Conservation (phyloP, 2,113 vertebrate species). For the Ahaetulla prasina region DNA sequence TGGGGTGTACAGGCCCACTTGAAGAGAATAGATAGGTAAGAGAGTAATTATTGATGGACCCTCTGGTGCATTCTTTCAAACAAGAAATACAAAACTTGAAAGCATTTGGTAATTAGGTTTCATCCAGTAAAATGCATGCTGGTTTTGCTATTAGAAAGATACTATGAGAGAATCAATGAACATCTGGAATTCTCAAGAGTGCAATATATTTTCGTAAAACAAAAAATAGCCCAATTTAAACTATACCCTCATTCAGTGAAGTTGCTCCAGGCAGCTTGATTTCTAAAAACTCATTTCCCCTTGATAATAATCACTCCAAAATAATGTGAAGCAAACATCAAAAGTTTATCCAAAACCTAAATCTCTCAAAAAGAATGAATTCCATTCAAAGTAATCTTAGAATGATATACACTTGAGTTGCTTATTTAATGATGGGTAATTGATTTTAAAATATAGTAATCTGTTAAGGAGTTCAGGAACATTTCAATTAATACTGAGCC, state of each 20-base stretch:
- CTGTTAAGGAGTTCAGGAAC: neutral
- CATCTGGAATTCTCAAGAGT: neutral
- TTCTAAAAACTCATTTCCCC: neutral
- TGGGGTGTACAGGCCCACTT: neutral
- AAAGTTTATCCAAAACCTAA: neutral
- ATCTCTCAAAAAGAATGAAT: neutral
- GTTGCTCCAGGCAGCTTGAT: neutral
- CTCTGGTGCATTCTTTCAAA: neutral
- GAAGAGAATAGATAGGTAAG: neutral
- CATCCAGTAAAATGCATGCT: neutral
- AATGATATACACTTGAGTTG: neutral
- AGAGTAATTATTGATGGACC: neutral
- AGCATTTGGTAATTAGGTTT: neutral
- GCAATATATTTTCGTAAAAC: neutral
- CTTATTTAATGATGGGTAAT: neutral
- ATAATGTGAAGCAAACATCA: neutral
- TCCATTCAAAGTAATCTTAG: neutral
- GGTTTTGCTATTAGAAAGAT: neutral
- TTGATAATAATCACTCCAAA: slow-evolving; percentile 6
- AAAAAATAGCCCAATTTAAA: neutral
- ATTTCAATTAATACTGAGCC: neutral
- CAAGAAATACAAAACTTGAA: neutral
- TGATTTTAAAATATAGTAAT: neutral
- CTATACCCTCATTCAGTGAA: neutral
- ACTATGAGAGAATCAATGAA: neutral